These are phyloP conservation scores for Agapornis roseicollis DNA, from an alignment of 2,113 vertebrate species.

Conservation along the genomic window DNA sequence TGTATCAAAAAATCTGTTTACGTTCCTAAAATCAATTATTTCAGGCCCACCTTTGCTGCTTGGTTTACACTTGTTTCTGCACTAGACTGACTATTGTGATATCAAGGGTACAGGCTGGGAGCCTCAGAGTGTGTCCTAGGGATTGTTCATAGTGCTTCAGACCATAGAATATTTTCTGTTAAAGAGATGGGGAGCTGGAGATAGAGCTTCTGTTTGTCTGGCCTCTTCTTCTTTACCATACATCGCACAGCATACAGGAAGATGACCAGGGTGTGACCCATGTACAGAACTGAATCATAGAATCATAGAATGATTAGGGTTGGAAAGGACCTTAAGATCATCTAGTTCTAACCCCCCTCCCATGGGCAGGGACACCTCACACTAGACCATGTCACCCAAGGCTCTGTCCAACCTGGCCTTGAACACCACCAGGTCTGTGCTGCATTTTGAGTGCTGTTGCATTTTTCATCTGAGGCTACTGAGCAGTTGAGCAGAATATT, in stretches of 20 bases:
- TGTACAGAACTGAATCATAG: neutral
- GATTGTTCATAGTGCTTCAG: neutral
- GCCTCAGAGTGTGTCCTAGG: neutral
- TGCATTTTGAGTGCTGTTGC: neutral
- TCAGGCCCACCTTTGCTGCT: neutral
- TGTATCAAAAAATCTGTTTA: neutral
- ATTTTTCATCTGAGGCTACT: neutral
- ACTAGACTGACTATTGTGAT: fast-evolving
- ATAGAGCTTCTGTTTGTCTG: fast-evolving
- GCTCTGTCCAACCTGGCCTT: neutral
- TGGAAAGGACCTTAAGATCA: neutral
- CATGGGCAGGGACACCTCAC: neutral
- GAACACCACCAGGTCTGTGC: neutral
- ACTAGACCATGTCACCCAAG: neutral
- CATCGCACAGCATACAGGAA: fast-evolving
- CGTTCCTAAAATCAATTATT: neutral
- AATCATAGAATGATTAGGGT: neutral
- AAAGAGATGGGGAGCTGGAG: neutral
- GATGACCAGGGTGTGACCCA: neutral
- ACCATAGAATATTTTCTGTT: neutral
- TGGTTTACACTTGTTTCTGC: neutral
- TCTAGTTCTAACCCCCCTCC: neutral
- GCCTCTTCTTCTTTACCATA: neutral
- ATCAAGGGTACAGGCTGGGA: neutral
- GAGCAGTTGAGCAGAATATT: neutral